A percentile compares a stretch with the other conserved stretches of the same genome.
These are phyloP conservation scores for Leptinotarsa juncta DNA, from an alignment of 2,888 invertebrate species.

Conservation along the genomic window DNA sequence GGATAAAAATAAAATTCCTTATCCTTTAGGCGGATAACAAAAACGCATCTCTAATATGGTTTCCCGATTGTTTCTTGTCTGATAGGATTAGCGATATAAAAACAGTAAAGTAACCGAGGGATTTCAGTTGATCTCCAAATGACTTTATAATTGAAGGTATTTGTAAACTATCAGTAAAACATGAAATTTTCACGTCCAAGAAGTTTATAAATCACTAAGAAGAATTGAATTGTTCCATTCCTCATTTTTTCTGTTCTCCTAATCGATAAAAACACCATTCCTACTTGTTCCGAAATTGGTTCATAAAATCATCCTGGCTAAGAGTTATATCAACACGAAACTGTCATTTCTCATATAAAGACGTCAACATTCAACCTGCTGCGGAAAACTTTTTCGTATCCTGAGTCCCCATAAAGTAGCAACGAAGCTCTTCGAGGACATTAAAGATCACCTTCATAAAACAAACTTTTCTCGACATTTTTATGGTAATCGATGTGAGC, in stretches of 20 bases:
- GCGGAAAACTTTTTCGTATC: background rate
- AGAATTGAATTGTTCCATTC: too few relatives aligned
- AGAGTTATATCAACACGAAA: background rate
- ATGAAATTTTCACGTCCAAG: too few relatives aligned
- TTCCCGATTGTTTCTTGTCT: conserved; percentile 23
- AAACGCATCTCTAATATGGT: conserved; percentile 22
- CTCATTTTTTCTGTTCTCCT: too few relatives aligned
- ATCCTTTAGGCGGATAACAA: background rate
- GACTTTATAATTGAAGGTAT: background rate
- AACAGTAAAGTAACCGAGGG: background rate
- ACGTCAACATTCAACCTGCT: background rate
- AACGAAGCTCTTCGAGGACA: background rate
- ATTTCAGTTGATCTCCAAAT: background rate
- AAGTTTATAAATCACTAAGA: too few relatives aligned
- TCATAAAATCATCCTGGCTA: background rate
- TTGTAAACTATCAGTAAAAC: too few relatives aligned
- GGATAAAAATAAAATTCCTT: conserved; percentile 1
- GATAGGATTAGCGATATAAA: conserved; percentile 14
- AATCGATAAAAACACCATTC: too few relatives aligned
- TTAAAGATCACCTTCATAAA: conserved; percentile 23
- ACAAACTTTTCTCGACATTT: conserved; percentile 23
- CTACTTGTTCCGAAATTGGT: background rate
- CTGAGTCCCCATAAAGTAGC: conserved; percentile 10
- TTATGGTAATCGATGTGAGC: conserved; percentile 30
- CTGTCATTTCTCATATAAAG: background rate